Evolutionary conservation across 2,888 invertebrate genomes (phyloP).

Genomic region (Candidula unifasciata): DNA sequence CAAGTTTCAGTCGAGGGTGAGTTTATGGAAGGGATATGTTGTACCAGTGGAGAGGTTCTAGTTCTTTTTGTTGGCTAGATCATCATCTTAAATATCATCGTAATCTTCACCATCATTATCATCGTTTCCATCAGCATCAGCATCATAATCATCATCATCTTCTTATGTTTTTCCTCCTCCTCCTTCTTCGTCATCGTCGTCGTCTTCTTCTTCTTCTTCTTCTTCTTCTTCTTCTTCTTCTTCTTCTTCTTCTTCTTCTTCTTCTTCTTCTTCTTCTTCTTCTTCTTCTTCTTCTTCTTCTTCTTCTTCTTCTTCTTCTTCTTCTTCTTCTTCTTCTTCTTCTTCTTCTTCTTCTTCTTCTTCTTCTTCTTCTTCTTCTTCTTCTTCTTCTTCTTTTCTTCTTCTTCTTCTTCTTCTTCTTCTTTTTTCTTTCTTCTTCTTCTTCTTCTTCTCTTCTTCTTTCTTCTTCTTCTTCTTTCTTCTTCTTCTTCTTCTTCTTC

Average conservation of each 20-base stretch:
- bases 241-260: too few species aligned
- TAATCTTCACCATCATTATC: too few species aligned
- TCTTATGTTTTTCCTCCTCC: background rate
- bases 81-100: too few species aligned
- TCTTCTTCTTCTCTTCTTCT: background rate
- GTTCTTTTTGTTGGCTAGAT: too few species aligned
- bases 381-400: background rate
- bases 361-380: background rate
- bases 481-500: too few species aligned
- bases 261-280: background rate
- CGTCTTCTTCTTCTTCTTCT: background rate
- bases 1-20: slow-evolving; percentile 89
- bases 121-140: too few species aligned
- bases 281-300: background rate
- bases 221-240: too few species aligned
- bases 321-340: background rate
- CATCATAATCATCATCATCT: too few species aligned
- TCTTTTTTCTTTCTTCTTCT: slow-evolving; percentile 33
- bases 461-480: slow-evolving; percentile 3
- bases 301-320: background rate
- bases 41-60: too few species aligned
- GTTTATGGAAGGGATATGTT: too few species aligned
- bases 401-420: background rate
- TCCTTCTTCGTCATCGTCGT: background rate
- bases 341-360: background rate